Evolutionary conservation across 2,888 invertebrate species (phyloP), one percentile per base, ranked within the genome.

Genomic region (Drosophila bunnanda): DNA sequence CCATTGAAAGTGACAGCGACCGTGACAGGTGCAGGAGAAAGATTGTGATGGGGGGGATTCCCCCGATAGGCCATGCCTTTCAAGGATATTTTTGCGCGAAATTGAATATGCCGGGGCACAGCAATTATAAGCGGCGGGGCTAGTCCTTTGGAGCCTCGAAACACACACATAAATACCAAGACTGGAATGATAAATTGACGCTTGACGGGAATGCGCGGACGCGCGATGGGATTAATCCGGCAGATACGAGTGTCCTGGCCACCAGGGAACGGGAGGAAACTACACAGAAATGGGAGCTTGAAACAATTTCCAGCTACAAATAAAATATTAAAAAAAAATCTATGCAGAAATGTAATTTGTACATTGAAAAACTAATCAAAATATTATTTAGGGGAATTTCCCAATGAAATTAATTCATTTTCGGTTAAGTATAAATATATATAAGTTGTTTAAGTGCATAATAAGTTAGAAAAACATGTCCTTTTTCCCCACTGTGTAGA

Each of bases 1-100:
- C 75, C 66, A 77, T 83, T 72, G 85, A 82, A 81, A 80, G 80
- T 79, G 81, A 80, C 81, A 80, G 77, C 76, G 34, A 52, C 50
- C 50, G 34, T 52, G 50, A 64, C 52, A 68, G 76, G 67, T 62
- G 64, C 53, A 34, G 57, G 56, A 56, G 17, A 12, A 34, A 34
- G 48, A 15, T 28, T 28, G 46, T 10, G 28, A 9, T 25, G 13
- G 8, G 57, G 57, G 46, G 44, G 3, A 5, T 30, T 38, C 38
- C 38, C n/a, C 38, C 38, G 7, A 43, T 20, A 41, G 41, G 12
- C 2, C 12, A 12, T 41, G 1, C 44, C 25, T 15, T 28, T 25
- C 57, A 28, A 17, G 22, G 32, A 25, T 60, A 38, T 71, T 72
- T 76, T 72, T 78, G n/a, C 36, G 38, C 65, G 76, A 74, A 74